phyloP scores from a whole-genome alignment of 2,888 invertebrate species.

The Malthinus seriepunctatus region DNA sequence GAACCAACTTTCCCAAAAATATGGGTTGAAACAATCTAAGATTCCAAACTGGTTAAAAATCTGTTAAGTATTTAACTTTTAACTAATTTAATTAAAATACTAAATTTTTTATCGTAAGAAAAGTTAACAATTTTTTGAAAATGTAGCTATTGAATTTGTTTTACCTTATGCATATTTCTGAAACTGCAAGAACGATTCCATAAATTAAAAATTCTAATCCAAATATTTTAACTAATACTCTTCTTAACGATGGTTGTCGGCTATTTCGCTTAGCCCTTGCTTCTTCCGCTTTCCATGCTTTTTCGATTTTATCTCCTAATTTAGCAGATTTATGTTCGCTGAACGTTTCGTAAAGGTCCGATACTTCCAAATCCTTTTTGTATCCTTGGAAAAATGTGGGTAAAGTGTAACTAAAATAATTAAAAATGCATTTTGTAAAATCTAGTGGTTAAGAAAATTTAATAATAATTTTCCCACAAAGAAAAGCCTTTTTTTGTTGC shows the following conservation, averaged over 20 bases:
- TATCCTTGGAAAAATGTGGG: conserved; percentile 71
- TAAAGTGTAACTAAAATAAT: conserved; percentile 65
- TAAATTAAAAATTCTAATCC: conserved; percentile 64
- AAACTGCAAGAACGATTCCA: conserved; percentile 56
- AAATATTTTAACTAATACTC: conserved; percentile 64
- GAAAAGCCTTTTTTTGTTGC: too few species aligned
- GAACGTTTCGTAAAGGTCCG: conserved; percentile 69
- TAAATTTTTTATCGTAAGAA: background rate
- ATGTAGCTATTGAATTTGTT: background rate
- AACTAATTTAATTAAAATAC: background rate
- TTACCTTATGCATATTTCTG: conserved; percentile 12
- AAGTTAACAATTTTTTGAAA: too few species aligned
- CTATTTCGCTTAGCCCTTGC: conserved; percentile 48
- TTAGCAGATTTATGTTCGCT: conserved; percentile 68
- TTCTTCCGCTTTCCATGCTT: conserved; percentile 65
- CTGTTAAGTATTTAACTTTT: background rate
- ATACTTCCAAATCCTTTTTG: conserved; percentile 66
- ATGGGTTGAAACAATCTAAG: conserved; percentile 67
- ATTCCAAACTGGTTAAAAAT: conserved; percentile 33
- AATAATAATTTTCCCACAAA: too few species aligned
- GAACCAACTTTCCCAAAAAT: conserved; percentile 64
- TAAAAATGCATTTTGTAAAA: background rate
- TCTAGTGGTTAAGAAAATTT: too few species aligned
- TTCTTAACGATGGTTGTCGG: conserved; percentile 62
- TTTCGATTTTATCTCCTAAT: conserved; percentile 67